Evolutionary conservation across 2,113 vertebrate species (phyloP), one percentile per base, ranked within the genome.

Genomic region (Myotis lucifugus): DNA sequence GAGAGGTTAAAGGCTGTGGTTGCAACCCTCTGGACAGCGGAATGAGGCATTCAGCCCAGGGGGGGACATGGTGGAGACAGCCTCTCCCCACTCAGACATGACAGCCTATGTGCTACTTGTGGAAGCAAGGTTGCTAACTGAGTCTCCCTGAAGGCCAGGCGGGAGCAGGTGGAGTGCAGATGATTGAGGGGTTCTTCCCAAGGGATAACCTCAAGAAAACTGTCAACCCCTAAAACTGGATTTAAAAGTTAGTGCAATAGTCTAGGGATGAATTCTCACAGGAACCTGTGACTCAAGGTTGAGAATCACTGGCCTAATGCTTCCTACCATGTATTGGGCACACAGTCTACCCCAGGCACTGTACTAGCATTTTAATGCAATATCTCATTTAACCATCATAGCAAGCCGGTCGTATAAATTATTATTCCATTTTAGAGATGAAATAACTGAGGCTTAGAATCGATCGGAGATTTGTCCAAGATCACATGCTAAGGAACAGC

Each of bases 61-160:
- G 74, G 52, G 69, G 14, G 34, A n/a, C 17, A 0, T 0, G 3
- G 56, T 5, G 0, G 25, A 25, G 56, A 37, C 8, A 0, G 37
- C 7, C 21, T 25, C 34, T 70, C 56, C 73, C 4, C 12, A 8
- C 42, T 10, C 0, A 40, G 50, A n/a, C 0, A 11, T 18, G 10
- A 61, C 25, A 66, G 5, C 29, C n/a, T 25, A 0, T 0, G 1
- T 25, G 46, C 46, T 18, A 8, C 4, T 1, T 4, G 2, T 4
- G 66, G 14, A 1, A 12, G 42, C 9, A 8, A 70, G 21, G 11
- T 8, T 70, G 88, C 61, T 46, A 19, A 50, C 8, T 3, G 40
- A 70, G 29, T 37, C 64, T 42, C 32, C n/a, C 8, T 23, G 21
- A 27, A 8, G 25, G 21, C 27, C 61, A 7, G 66, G 46, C 17